Percentiles rank a stretch among this genome's conserved stretches.
These are phyloP conservation scores for Neolamprologus fasciatus DNA, from an alignment of 2,113 vertebrate genomes.

Conservation along the genomic window DNA sequence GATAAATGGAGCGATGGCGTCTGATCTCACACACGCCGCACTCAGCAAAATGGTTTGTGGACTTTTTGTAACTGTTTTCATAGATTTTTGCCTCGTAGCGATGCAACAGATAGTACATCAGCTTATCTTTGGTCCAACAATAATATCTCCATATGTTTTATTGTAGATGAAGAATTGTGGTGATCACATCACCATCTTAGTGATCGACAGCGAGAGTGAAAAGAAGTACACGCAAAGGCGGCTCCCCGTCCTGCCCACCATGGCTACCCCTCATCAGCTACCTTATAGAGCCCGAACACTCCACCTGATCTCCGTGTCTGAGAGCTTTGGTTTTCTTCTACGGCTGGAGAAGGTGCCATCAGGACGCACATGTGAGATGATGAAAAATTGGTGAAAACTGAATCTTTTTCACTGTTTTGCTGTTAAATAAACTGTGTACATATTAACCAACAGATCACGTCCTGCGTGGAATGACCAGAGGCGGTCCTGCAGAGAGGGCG, in stretches of 20 bases:
- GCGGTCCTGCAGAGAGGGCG: constrained; percentile 77
- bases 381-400: background rate
- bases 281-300: constrained; percentile 71
- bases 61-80: background rate
- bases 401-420: background rate
- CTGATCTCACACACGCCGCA: constrained; percentile 61
- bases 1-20: constrained; percentile 76
- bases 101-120: background rate
- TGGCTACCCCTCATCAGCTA: constrained; percentile 77
- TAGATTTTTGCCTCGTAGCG: no score
- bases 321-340: constrained; percentile 82
- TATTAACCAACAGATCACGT: constrained; percentile 73
- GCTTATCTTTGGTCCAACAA: background rate
- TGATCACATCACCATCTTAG: constrained; percentile 76
- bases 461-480: constrained; percentile 75
- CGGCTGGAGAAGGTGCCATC: constrained; percentile 70
- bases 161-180: constrained; percentile 77
- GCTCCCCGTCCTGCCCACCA: constrained; percentile 66
- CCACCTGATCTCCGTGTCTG: constrained; percentile 62
- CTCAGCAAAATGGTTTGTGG: constrained; percentile 76
- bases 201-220: constrained; percentile 77
- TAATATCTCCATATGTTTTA: background rate
- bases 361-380: constrained; percentile 63
- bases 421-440: background rate
- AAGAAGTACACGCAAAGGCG: constrained; percentile 67